Evolutionary conservation across 2,888 invertebrate species (phyloP).

Genomic region (Mongoloraphidia duomilia): DNA sequence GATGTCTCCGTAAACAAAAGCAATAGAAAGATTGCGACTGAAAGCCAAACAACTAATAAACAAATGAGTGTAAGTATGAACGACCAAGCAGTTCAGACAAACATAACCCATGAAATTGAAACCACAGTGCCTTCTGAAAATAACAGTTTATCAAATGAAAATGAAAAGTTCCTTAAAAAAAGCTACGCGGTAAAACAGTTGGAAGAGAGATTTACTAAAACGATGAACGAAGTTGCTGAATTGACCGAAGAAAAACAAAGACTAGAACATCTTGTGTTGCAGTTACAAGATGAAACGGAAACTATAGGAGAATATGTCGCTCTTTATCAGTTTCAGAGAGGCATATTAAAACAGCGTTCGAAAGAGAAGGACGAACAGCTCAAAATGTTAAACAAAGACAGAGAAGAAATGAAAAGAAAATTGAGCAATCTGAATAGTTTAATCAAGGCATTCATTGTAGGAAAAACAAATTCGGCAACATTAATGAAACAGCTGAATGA

Average conservation of each 20-base stretch:
- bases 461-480: neutral
- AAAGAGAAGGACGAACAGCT: conserved; percentile 57
- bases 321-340: conserved; percentile 88
- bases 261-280: conserved; percentile 83
- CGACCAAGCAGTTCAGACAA: neutral
- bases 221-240: conserved; percentile 75
- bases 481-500: conserved; percentile 11
- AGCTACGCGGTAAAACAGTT: conserved; percentile 65
- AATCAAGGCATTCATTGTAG: conserved; percentile 4
- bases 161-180: conserved; percentile 27
- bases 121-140: conserved; percentile 8
- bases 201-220: conserved; percentile 65
- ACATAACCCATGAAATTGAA: neutral
- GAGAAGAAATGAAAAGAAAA: conserved; percentile 11
- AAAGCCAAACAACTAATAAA: too few relatives aligned
- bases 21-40: too few relatives aligned
- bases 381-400: conserved; percentile 3
- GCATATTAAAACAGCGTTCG: conserved; percentile 70
- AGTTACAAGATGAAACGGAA: conserved; percentile 91
- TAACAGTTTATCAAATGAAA: conserved; percentile 3
- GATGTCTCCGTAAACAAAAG: neutral
- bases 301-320: conserved; percentile 97
- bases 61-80: too few relatives aligned
- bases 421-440: conserved; percentile 31
- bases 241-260: conserved; percentile 85